Conservation (phyloP, 64 coral and sea anemone genomes). For the Pachyseris speciosa region DNA sequence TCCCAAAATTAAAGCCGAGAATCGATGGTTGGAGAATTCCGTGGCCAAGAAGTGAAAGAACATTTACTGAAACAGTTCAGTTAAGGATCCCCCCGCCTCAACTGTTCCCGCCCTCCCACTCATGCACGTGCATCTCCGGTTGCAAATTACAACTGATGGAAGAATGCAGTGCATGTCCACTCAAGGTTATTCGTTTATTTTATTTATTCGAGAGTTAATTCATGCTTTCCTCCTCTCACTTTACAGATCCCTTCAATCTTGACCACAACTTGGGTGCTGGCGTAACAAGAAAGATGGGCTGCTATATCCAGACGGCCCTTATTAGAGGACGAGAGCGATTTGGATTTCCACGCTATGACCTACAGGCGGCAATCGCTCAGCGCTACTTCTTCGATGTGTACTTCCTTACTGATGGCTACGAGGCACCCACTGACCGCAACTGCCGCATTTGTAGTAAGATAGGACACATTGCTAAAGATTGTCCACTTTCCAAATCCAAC, state of each 20-base stretch:
- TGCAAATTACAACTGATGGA: too few relatives aligned
- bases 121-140: too few relatives aligned
- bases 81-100: too few relatives aligned
- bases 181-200: too few relatives aligned
- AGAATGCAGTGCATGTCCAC: too few relatives aligned
- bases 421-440: conserved; percentile 77
- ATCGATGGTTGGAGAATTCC: too few relatives aligned
- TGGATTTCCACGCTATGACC: conserved; percentile 33
- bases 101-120: too few relatives aligned
- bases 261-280: conserved; percentile 91
- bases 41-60: too few relatives aligned
- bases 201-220: too few relatives aligned
- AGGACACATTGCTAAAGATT: conserved; percentile 87
- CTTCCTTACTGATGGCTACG: conserved; percentile 63
- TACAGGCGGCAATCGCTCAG: background rate
- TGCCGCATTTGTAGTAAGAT: conserved; percentile 76
- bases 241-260: conserved; percentile 86
- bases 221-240: background rate
- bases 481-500: conserved; percentile 72
- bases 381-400: conserved; percentile 68
- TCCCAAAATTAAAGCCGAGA: too few relatives aligned
- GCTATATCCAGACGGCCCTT: conserved; percentile 62
- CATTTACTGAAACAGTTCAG: too few relatives aligned
- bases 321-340: conserved; percentile 80
- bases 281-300: conserved; percentile 76